Base-by-base conservation (phyloP, 2,797 vertebrate genomes). In the Sardinella longiceps region DNA sequence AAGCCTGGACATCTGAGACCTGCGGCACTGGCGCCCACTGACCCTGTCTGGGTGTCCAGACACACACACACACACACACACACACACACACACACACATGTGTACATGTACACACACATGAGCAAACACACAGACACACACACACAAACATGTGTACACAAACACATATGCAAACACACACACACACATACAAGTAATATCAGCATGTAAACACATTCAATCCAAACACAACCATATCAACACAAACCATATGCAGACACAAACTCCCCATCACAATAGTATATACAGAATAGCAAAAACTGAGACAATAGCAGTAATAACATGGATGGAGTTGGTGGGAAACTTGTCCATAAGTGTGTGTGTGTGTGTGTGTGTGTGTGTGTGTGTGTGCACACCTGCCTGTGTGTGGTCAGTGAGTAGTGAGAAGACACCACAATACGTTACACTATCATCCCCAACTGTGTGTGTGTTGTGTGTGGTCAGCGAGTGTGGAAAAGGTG, bases 1-100 rank as follows among this genome's bases (percentile, higher is more conserved):
- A 66, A 82, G 84, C 84, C 81, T 50, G 86, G 89, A 87, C 84
- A 89, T 87, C 48, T 87, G 87, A 87, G 85, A 43, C 25, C 50
- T 30, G 74, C 63, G 25, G 82, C 51, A 37, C 7, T 80, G 56
- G 11, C 83, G 51, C 77, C 25, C 20, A 53, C 48, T 80, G 33
- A 43, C 70, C 33, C 70, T 10, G 70, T 77, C 70, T 77, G 70
- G 70, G 70, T 39, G 70, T 43, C 70, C 70, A 77, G 70, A 77
- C 70, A 77, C 70, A 77, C 66, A 25, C n/a, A 5, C 20, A 37
- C 66, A 74, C 28, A 70, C 3, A 74, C 33, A 37, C 66, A 74
- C 66, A 30, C n/a, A 28, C n/a, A 15, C 66, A 37, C 28, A 33
- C 30, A 74, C 66, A 33, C 30, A 37, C 30, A 66, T 25, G 25